Evolutionary conservation across 2,113 vertebrate species (phyloP), one percentile per base, ranked within the genome.

Genomic region (Gracilinanus agilis): DNA sequence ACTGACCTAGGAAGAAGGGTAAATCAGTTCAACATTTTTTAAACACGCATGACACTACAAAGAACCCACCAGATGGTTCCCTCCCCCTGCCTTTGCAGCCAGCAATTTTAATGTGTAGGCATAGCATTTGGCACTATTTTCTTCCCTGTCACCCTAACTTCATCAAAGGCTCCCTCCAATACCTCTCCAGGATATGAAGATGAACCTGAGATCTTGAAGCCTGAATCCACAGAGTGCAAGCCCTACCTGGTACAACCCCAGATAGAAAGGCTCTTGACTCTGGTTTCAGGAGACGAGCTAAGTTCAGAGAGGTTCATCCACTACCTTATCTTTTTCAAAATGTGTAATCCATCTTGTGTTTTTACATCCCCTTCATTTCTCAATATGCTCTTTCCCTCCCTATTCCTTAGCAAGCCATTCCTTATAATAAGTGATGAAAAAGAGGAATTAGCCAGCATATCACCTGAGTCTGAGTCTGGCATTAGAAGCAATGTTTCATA

Each of bases 101-200:
- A 54, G 11, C 29, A 11, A 61, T 96, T 96, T 93, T 89, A 92
- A 95, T 91, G 23, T 53, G 27, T 27, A 91, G 10, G 89, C 24
- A 55, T 13, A 92, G 13, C n/a, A 96, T 91, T 92, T 92, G 25
- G 0, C 53, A 92, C 12, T 40, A n/a, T 25, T 96, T 94, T 91
- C 44, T 27, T 90, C 21, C 54, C 40, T 7, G 61, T 75, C 61
- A 75, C 61, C 29, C 61, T 75, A 75, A n/a, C 13, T 75, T 75
- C 34, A 75, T 12, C n/a, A 75, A 75, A n/a, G 34, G 61, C 29
- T n/a, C 61, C 61, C 13, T 75, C 61, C 13, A n/a, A n/a, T 75
- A n/a, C 34, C 12, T 75, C 29, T 75, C 34, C 61, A 75, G 61
- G 61, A 75, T 75, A 12, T 75, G 34, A 75, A 75, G 29, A n/a